phyloP scores from a whole-genome alignment of 1,140 invertebrate species.

The Belonocnema kinseyi region DNA sequence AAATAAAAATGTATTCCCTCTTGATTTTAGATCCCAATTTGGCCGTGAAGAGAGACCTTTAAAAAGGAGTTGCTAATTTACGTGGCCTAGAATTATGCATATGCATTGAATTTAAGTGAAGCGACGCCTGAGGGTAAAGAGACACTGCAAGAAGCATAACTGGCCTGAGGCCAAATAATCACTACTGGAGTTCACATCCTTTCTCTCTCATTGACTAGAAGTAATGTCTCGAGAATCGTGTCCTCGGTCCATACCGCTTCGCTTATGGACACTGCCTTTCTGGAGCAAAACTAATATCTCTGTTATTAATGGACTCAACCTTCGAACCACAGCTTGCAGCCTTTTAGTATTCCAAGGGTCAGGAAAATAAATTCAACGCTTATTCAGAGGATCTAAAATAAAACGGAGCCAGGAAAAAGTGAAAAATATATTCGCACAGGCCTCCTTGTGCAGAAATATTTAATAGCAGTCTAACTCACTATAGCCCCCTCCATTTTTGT shows the following conservation, averaged over 20 bases:
- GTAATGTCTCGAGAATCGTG: slow-evolving; percentile 10
- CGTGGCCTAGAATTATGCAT: background rate
- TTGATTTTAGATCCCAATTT: too few species aligned
- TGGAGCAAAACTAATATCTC: slow-evolving; percentile 23
- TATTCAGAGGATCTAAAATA: background rate
- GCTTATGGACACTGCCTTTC: slow-evolving; percentile 3
- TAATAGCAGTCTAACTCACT: too few species aligned
- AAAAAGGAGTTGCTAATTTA: background rate
- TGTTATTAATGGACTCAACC: slow-evolving; percentile 21
- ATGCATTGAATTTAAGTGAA: slow-evolving; percentile 5
- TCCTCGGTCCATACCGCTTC: background rate
- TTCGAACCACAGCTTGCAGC: slow-evolving; percentile 1
- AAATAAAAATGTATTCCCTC: too few species aligned
- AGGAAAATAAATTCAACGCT: background rate
- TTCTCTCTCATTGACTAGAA: slow-evolving; percentile 16
- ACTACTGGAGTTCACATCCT: background rate
- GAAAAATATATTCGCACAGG: background rate
- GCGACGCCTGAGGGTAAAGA: background rate
- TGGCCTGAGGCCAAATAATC: slow-evolving; percentile 21
- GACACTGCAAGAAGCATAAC: slow-evolving; percentile 1
- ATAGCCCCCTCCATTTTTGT: too few species aligned
- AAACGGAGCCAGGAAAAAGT: background rate
- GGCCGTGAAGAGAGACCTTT: too few species aligned
- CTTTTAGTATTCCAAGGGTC: background rate
- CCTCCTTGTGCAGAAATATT: too few species aligned